Base-by-base conservation (phyloP, 1,140 invertebrate species). In the Cydia strobilella region DNA sequence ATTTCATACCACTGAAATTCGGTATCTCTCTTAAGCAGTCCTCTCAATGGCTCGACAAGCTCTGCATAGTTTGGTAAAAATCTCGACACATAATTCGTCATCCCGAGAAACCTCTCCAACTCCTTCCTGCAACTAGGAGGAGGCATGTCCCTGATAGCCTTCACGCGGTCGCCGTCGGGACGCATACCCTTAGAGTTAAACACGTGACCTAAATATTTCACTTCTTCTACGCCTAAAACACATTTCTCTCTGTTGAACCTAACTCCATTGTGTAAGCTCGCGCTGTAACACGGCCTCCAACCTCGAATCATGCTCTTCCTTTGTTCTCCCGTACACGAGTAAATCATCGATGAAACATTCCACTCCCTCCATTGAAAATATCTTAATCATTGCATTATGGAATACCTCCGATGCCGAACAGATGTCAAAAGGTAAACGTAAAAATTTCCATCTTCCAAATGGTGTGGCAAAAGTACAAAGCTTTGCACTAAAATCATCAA, bases 21-120 rank as follows among this genome's bases (percentile, higher is more conserved):
- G 20, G 23, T 65, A 13, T 93, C 82, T 78, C 93, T 91, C 76
- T 88, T n/a, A 86, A 72, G 39, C 7, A 75, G 27, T n/a, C 35
- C 66, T 12, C 74, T 20, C 9, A 75, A 27, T 27, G 74, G 84
- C 45, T 75, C 77, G 6, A 89, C 87, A 9, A 82, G 35, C 20
- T 87, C 77, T 18, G 90, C 85, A 18, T 90, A 80, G 76, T 93
- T 88, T 15, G 79, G 81, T 20, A 93, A 86, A 80, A 86, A 93
- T 71, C 62, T 4, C 2, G 62, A 65, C 20, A 65, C 20, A 13
- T 65, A 65, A 65, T 65, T 65, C 25, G 62, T 31, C 62, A 65
- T 65, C 7, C 62, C 62, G 2, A 65, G 3, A 13, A 65, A 65
- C 20, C 62, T 4, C 12, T 65, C 23, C 13, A 65, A 65, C 25